A percentile compares a stretch with the other conserved stretches of the same genome.
Conservation (phyloP, 2,113 vertebrate genomes). For the Malaclemys terrapin region DNA sequence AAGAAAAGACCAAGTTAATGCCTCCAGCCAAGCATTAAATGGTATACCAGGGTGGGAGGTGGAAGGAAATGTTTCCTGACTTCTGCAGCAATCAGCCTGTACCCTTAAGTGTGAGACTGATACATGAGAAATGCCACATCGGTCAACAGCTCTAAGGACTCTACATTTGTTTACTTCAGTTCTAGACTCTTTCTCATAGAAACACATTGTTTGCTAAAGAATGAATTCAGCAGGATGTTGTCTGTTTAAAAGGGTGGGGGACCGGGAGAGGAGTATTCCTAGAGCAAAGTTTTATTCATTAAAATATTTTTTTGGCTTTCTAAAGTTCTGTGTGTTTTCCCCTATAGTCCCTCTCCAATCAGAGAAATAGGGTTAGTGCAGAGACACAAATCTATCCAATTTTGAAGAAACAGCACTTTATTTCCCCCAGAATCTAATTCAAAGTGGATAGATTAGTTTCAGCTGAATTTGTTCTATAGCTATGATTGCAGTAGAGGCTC, state of each 20-base stretch:
- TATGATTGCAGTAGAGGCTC: neutral
- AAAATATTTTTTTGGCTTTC: neutral
- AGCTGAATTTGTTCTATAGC: neutral
- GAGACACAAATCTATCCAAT: neutral
- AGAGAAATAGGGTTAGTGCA: neutral
- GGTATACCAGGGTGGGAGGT: neutral
- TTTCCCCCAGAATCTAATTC: neutral
- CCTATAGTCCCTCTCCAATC: neutral
- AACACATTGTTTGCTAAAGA: neutral
- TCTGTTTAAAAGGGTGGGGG: neutral
- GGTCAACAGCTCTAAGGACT: neutral
- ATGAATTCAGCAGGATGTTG: neutral
- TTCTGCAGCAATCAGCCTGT: neutral
- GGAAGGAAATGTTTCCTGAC: slow-evolving; percentile 10
- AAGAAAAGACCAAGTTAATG: slow-evolving; percentile 7
- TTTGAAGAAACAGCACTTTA: fast-evolving
- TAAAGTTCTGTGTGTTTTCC: neutral
- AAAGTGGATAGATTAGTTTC: neutral
- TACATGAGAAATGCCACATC: neutral
- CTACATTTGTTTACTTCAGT: neutral
- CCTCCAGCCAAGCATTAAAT: neutral
- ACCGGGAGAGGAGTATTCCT: neutral
- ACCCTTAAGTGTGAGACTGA: neutral
- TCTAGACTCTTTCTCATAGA: neutral
- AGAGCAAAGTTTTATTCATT: neutral